phyloP scores from a whole-genome alignment of 2,888 invertebrate genomes.

The Brassicogethes aeneus region DNA sequence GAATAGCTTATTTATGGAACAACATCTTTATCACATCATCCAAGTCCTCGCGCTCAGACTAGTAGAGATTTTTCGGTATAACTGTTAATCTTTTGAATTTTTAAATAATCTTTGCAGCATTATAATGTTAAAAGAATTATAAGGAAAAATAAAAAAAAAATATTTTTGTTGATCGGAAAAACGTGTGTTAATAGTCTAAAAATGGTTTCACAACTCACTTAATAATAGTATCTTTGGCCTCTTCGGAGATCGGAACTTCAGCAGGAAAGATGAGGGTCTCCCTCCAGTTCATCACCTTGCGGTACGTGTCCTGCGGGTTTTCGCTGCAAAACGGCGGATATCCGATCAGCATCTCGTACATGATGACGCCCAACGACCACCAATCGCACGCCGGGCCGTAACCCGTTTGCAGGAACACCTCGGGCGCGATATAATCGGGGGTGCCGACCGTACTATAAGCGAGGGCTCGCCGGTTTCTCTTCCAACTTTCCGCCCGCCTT shows the following conservation, averaged over 20 bases:
- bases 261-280: slow-evolving; percentile 98
- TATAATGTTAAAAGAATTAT: too few relatives aligned
- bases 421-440: slow-evolving; percentile 99
- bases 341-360: slow-evolving; percentile 99
- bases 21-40: too few relatives aligned
- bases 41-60: too few relatives aligned
- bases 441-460: slow-evolving; percentile 95
- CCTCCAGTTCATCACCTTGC: slow-evolving; percentile 99
- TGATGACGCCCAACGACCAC: slow-evolving; percentile 99
- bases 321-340: slow-evolving; percentile 99
- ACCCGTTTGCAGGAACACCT: slow-evolving; percentile 96
- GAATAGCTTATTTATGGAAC: too few relatives aligned
- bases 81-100: too few relatives aligned
- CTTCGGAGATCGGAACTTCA: slow-evolving; percentile 97
- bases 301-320: slow-evolving; percentile 93
- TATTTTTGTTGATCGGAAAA: too few relatives aligned
- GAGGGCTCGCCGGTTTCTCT: slow-evolving; percentile 89
- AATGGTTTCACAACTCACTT: slow-evolving; percentile 32
- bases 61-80: too few relatives aligned
- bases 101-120: too few relatives aligned
- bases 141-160: too few relatives aligned
- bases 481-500: slow-evolving; percentile 98
- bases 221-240: slow-evolving; percentile 89
- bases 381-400: slow-evolving; percentile 98
- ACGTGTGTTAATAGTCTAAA: too few relatives aligned